These are phyloP conservation scores for Escarpia spicata DNA, from an alignment of 2,888 invertebrate species.

Conservation along the genomic window DNA sequence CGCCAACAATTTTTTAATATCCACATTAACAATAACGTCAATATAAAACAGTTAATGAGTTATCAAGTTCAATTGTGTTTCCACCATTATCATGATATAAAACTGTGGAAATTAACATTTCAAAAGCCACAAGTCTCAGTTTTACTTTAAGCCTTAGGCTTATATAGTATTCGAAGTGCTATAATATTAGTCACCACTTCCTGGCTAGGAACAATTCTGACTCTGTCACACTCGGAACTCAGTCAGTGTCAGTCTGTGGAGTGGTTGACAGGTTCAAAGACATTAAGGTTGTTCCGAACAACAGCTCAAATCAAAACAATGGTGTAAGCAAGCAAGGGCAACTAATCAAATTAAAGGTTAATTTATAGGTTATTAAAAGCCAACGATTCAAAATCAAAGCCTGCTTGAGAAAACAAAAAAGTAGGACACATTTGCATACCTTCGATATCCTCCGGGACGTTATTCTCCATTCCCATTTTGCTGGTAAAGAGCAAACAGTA, in stretches of 20 bases:
- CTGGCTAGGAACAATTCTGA: background rate
- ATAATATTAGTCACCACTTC: background rate
- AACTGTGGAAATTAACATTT: background rate
- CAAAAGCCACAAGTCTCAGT: background rate
- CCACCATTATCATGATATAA: background rate
- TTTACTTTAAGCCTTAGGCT: background rate
- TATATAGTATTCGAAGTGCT: background rate
- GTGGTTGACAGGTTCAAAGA: background rate
- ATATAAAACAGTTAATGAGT: background rate
- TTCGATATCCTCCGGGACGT: conserved; percentile 7
- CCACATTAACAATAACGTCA: background rate
- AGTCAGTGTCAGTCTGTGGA: too few relatives aligned
- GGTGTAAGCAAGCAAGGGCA: background rate
- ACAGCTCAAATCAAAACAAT: background rate
- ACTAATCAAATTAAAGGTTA: background rate
- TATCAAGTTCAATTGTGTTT: background rate
- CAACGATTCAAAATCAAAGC: background rate
- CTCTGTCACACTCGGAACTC: too few relatives aligned
- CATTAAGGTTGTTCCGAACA: background rate
- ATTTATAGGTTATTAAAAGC: background rate
- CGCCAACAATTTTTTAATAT: too few relatives aligned
- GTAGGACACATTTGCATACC: conserved; percentile 16
- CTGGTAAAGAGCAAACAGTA: background rate
- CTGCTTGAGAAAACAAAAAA: background rate
- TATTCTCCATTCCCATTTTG: conserved; percentile 16